Percentiles rank a stretch among this genome's conserved stretches.
Evolutionary conservation across 2,113 vertebrate species (phyloP).

Genomic region (Larimichthys crocea): DNA sequence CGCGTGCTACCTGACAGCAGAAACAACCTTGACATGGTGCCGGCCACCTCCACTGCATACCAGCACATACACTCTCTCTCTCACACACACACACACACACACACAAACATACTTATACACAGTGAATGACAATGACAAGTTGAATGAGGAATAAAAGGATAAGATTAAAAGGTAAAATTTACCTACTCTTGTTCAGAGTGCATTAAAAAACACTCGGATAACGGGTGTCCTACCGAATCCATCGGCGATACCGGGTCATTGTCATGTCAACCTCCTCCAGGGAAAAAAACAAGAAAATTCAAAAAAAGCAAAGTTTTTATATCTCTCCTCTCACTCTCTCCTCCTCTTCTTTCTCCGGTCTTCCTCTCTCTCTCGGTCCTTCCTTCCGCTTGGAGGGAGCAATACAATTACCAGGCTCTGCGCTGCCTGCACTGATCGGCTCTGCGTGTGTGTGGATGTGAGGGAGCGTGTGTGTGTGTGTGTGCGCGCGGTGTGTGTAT

Average conservation of each 20-base stretch:
- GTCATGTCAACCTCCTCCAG: slow-evolving; percentile 89
- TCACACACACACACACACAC: slow-evolving; percentile 36
- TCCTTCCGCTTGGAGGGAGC: slow-evolving; percentile 87
- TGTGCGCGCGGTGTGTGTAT: slow-evolving; percentile 50
- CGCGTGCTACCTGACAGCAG: slow-evolving; percentile 79
- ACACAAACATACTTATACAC: slow-evolving; percentile 40
- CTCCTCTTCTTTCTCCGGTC: slow-evolving; percentile 70
- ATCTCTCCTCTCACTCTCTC: slow-evolving; percentile 67
- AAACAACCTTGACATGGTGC: slow-evolving; percentile 81
- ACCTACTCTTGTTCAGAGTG: slow-evolving; percentile 99
- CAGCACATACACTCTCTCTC: slow-evolving; percentile 59
- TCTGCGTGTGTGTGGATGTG: slow-evolving; percentile 75
- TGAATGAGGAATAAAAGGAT: slow-evolving; percentile 51
- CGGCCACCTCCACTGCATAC: slow-evolving; percentile 75
- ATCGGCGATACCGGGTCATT: slow-evolving; percentile 93
- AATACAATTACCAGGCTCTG: slow-evolving; percentile 90
- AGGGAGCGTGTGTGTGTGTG: slow-evolving; percentile 53
- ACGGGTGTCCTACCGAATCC: slow-evolving; percentile 99
- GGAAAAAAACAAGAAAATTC: slow-evolving; percentile 51
- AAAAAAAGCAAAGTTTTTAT: slow-evolving; percentile 91
- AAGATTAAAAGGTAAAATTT: slow-evolving; percentile 87
- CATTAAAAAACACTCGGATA: slow-evolving; percentile 97
- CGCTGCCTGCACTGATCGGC: slow-evolving; percentile 79
- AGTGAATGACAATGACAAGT: slow-evolving; percentile 76
- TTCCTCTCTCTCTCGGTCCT: slow-evolving; percentile 71